Evolutionary conservation across 2,888 invertebrate species (phyloP).

Genomic region (Chelonus formosanus): DNA sequence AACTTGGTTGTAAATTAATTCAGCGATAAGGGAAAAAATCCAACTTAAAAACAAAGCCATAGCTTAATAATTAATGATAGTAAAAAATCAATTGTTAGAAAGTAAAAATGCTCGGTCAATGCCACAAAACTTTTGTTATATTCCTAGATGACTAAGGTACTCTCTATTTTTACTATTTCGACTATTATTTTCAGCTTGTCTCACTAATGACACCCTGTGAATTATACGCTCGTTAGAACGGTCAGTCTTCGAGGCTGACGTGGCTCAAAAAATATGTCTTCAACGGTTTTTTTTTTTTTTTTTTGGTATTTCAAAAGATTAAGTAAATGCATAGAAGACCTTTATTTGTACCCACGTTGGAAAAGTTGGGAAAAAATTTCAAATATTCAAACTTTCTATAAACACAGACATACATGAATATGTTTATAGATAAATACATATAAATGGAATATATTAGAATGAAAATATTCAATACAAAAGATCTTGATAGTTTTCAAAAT

Average conservation of each 20-base stretch:
- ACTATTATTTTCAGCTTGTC: slow-evolving; percentile 49
- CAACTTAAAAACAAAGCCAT: too few species aligned
- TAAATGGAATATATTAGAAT: too few species aligned
- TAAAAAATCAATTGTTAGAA: not conserved
- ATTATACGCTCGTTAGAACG: slow-evolving; percentile 38
- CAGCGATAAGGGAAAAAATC: too few species aligned
- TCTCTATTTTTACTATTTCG: slow-evolving; percentile 40
- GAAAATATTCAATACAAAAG: too few species aligned
- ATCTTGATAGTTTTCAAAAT: not conserved
- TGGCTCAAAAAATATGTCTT: slow-evolving; percentile 44
- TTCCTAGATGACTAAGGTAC: slow-evolving; percentile 26
- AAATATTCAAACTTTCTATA: too few species aligned
- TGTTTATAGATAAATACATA: too few species aligned
- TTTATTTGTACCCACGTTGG: not conserved
- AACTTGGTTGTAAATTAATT: not conserved
- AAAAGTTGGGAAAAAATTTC: not conserved
- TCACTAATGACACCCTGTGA: slow-evolving; percentile 42
- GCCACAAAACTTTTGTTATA: slow-evolving; percentile 30
- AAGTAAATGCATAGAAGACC: not conserved
- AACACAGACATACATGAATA: too few species aligned
- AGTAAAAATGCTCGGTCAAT: slow-evolving; percentile 33
- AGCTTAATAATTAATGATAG: not conserved
- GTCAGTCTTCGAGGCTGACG: slow-evolving; percentile 35
- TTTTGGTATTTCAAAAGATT: too few species aligned
- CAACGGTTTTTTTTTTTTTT: slow-evolving; percentile 3